Conservation (phyloP, 2,888 invertebrate genomes). For the Orgyia antiqua region DNA sequence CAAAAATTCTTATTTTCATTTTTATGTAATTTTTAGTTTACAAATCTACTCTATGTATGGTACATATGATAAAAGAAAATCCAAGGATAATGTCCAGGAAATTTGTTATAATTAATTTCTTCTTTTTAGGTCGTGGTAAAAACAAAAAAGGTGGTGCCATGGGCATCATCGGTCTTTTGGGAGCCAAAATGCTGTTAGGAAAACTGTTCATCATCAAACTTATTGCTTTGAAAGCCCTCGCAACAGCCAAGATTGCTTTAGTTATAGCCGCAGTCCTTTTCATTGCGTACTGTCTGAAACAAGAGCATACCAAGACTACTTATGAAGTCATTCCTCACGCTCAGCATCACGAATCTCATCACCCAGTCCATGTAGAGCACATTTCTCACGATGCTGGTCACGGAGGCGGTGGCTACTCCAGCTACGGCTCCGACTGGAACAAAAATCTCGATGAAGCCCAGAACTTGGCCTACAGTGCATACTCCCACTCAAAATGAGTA, state of each 20-base stretch:
- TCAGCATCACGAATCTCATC: conserved; percentile 78
- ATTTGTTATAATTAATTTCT: too few relatives aligned
- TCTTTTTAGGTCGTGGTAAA: conserved; percentile 82
- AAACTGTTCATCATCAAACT: conserved; percentile 87
- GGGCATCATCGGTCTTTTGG: conserved; percentile 82
- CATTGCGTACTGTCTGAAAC: conserved; percentile 64
- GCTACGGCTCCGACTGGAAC: conserved; percentile 68
- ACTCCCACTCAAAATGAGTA: conserved; percentile 56
- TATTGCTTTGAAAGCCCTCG: conserved; percentile 88
- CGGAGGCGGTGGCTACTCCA: conserved; percentile 47
- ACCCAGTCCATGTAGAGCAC: conserved; percentile 79
- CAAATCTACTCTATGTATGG: too few relatives aligned
- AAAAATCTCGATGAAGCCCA: conserved; percentile 81
- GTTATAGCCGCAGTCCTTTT: conserved; percentile 84
- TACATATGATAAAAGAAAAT: too few relatives aligned
- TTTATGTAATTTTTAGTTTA: too few relatives aligned
- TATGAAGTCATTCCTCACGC: conserved; percentile 69
- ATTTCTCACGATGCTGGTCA: conserved; percentile 55
- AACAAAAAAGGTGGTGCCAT: conserved; percentile 82
- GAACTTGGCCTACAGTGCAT: conserved; percentile 84
- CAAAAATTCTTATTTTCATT: too few relatives aligned
- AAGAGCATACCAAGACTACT: conserved; percentile 64
- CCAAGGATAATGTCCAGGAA: too few relatives aligned
- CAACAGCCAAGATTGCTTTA: conserved; percentile 89
- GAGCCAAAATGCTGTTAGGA: conserved; percentile 61